A percentile compares a stretch with the other conserved stretches of the same genome.
Conservation (phyloP, 2,888 invertebrate species). For the Pseudanteris insignis region DNA sequence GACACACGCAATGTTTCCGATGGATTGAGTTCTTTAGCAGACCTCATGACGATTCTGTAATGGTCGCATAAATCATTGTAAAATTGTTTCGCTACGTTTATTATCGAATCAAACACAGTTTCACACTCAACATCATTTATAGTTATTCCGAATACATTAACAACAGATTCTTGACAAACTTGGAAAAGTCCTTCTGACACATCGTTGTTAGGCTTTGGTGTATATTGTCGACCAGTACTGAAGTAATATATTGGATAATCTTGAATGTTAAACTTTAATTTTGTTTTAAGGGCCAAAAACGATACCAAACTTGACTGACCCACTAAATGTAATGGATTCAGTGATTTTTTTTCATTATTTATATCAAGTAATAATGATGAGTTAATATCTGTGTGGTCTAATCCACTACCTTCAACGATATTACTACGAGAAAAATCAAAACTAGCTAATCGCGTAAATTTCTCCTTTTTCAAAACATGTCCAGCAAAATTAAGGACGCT, state of each 20-base stretch:
- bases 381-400: constrained; percentile 69
- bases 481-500: constrained; percentile 67
- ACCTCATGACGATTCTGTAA: constrained; percentile 72
- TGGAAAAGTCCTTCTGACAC: constrained; percentile 71
- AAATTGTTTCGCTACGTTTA: constrained; percentile 69
- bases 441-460: constrained; percentile 73
- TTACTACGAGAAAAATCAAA: constrained; percentile 81
- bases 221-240: constrained; percentile 77
- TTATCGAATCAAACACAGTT: constrained; percentile 69
- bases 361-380: constrained; percentile 72
- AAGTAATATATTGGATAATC: constrained; percentile 77
- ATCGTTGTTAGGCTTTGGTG: constrained; percentile 63
- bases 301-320: constrained; percentile 80
- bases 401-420: constrained; percentile 78
- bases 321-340: constrained; percentile 76
- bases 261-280: constrained; percentile 72
- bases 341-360: constrained; percentile 68
- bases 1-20: constrained; percentile 77
- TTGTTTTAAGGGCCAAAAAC: constrained; percentile 79
- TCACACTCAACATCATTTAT: constrained; percentile 67
- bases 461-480: constrained; percentile 65
- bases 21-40: constrained; percentile 72
- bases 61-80: constrained; percentile 76
- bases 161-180: constrained; percentile 75
- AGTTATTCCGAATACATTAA: constrained; percentile 73